Evolutionary conservation across 2,888 invertebrate genomes (phyloP).

Genomic region (Agriopis leucophaearia): DNA sequence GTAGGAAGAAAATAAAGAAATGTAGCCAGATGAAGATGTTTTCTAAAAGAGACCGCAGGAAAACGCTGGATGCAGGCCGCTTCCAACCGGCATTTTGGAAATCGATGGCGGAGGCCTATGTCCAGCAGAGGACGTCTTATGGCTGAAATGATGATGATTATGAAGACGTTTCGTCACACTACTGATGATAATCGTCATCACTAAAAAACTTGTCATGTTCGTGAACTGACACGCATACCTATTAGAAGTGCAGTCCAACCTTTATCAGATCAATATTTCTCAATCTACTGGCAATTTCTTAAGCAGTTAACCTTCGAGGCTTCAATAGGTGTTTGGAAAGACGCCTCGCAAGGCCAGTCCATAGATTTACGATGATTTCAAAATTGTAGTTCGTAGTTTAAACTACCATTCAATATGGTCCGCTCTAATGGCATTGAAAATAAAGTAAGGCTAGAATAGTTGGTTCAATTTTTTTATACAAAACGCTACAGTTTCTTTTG

Average conservation of each 20-base stretch:
- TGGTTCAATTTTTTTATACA: not conserved
- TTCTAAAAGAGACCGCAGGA: too few relatives aligned
- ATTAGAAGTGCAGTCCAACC: not conserved
- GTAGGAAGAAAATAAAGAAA: too few relatives aligned
- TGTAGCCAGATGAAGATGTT: too few relatives aligned
- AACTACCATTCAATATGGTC: slow-evolving; percentile 27
- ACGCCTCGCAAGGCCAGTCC: slow-evolving; percentile 29
- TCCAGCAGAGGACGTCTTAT: too few relatives aligned
- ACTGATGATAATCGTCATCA: too few relatives aligned
- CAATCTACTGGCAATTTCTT: slow-evolving; percentile 18
- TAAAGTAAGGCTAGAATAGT: slow-evolving; percentile 13
- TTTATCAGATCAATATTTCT: slow-evolving; percentile 23
- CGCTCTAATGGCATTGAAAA: slow-evolving; percentile 48
- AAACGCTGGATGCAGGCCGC: too few relatives aligned
- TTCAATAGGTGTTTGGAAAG: slow-evolving; percentile 35
- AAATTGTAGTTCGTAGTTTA: slow-evolving; percentile 25
- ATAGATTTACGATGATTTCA: slow-evolving; percentile 37
- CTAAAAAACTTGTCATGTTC: too few relatives aligned
- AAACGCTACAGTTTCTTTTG: not conserved
- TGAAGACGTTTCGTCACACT: too few relatives aligned
- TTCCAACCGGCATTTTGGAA: too few relatives aligned
- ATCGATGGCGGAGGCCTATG: too few relatives aligned
- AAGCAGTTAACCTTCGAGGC: slow-evolving; percentile 22
- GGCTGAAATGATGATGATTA: too few relatives aligned
- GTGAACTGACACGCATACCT: not conserved